A percentile compares a stretch with the other conserved stretches of the same genome.
Conservation (phyloP, 2,888 invertebrate species). For the Imbricaverruca yamaguchii region DNA sequence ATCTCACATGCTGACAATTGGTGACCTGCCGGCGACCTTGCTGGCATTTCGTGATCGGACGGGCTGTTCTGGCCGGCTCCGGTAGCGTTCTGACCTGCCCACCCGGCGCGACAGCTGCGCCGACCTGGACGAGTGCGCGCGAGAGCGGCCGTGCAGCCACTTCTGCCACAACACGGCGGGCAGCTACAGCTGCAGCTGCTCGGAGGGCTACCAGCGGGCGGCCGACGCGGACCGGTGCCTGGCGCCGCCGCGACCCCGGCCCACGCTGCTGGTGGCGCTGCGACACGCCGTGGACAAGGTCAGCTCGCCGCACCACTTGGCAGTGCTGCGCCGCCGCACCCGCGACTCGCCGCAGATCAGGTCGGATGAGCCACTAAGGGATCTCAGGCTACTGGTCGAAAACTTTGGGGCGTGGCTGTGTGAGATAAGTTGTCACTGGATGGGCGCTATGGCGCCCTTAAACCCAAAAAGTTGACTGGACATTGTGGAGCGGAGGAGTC, state of each 20-base stretch:
- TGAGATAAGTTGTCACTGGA: too few relatives aligned
- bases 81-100: too few relatives aligned
- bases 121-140: constrained; percentile 13
- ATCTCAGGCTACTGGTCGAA: too few relatives aligned
- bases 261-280: constrained; percentile 42
- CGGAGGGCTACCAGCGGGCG: constrained; percentile 59
- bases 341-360: background rate
- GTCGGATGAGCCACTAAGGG: too few relatives aligned
- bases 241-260: constrained; percentile 51
- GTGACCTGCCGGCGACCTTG: too few relatives aligned
- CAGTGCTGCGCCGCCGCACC: background rate
- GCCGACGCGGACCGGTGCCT: constrained; percentile 53
- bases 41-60: too few relatives aligned
- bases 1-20: too few relatives aligned
- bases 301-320: background rate
- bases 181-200: constrained; percentile 73
- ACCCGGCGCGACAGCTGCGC: background rate
- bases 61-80: too few relatives aligned
- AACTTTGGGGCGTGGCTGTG: too few relatives aligned
- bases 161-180: constrained; percentile 78
- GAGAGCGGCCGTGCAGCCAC: constrained; percentile 66
- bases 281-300: constrained; percentile 30
- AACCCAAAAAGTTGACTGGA: too few relatives aligned
- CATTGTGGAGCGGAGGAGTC: too few relatives aligned
- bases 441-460: too few relatives aligned